These are phyloP conservation scores for Dendrolimus kikuchii DNA, from an alignment of 1,140 invertebrate species.

Conservation along the genomic window DNA sequence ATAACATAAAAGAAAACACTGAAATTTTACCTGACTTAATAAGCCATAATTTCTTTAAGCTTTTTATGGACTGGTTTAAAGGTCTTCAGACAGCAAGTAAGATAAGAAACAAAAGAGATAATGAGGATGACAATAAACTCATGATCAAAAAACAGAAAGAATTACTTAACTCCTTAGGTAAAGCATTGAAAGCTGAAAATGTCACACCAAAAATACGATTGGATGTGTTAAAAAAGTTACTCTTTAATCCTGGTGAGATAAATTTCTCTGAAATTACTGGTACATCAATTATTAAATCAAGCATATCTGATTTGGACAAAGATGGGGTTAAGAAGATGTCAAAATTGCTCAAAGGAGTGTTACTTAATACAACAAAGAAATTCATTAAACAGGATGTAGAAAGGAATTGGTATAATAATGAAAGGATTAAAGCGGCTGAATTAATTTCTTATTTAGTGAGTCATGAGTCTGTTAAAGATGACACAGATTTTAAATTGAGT, in stretches of 20 bases:
- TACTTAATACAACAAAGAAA: conserved; percentile 68
- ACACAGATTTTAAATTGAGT: conserved; percentile 77
- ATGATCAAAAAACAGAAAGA: conserved; percentile 72
- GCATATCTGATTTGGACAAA: conserved; percentile 74
- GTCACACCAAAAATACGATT: conserved; percentile 71
- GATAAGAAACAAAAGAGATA: conserved; percentile 54
- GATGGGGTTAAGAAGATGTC: conserved; percentile 76
- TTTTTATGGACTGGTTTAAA: conserved; percentile 73
- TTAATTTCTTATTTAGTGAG: conserved; percentile 77
- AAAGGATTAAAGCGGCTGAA: conserved; percentile 78
- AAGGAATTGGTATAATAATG: conserved; percentile 76
- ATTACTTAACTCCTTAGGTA: conserved; percentile 70
- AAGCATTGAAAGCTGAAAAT: conserved; percentile 63
- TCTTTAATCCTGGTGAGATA: conserved; percentile 78
- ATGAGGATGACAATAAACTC: conserved; percentile 67
- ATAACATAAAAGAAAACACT: conserved; percentile 62
- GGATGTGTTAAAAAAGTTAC: conserved; percentile 74
- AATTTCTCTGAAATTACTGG: conserved; percentile 81
- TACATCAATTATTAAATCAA: conserved; percentile 74
- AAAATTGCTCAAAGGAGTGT: conserved; percentile 74
- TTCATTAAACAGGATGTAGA: conserved; percentile 64
- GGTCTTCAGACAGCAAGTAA: conserved; percentile 62
- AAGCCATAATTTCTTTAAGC: conserved; percentile 72
- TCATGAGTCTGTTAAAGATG: conserved; percentile 73
- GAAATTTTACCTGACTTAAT: conserved; percentile 67